A percentile compares a stretch with the other conserved stretches of the same genome.
These are phyloP conservation scores for Melanotaenia pygmaea DNA, from an alignment of 2,797 vertebrate genomes.

Conservation along the genomic window DNA sequence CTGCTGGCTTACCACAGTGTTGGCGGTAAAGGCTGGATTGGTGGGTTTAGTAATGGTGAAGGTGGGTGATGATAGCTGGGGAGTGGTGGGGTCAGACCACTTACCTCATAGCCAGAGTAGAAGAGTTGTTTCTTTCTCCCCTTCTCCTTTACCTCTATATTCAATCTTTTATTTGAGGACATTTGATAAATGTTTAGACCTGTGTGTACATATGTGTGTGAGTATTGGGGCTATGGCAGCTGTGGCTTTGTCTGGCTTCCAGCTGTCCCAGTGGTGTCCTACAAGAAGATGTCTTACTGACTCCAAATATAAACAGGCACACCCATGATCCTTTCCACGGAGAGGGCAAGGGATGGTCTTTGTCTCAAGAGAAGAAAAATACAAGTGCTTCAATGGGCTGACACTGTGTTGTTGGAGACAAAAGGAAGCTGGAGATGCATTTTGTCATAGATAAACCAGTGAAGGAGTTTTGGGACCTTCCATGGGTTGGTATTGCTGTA, in stretches of 20 bases:
- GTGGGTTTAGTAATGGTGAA: slow-evolving; percentile 48
- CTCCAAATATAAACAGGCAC: slow-evolving; percentile 53
- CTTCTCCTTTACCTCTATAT: background rate
- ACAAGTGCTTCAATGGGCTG: slow-evolving; percentile 27
- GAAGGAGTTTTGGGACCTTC: slow-evolving; percentile 16
- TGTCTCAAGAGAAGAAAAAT: slow-evolving; percentile 54
- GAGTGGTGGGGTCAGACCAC: slow-evolving; percentile 61
- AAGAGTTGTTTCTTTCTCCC: background rate
- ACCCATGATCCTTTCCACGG: slow-evolving; percentile 24
- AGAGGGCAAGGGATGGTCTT: slow-evolving; percentile 28
- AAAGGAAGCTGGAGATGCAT: slow-evolving; percentile 27
- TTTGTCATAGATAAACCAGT: slow-evolving; percentile 33
- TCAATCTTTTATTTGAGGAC: slow-evolving; percentile 26
- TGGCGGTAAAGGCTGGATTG: slow-evolving; percentile 45
- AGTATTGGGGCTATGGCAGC: slow-evolving; percentile 31
- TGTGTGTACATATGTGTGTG: slow-evolving; percentile 25
- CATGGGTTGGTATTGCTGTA: slow-evolving; percentile 28
- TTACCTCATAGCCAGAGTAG: slow-evolving; percentile 44
- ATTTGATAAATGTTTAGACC: slow-evolving; percentile 66
- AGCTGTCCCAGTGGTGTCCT: slow-evolving; percentile 44
- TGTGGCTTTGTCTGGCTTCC: slow-evolving; percentile 68
- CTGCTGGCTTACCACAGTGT: slow-evolving; percentile 65
- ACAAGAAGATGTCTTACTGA: slow-evolving; percentile 65
- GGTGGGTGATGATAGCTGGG: slow-evolving; percentile 64
- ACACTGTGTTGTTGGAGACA: slow-evolving; percentile 13